Evolutionary conservation across 2,113 vertebrate species (phyloP).

Genomic region (Micromys minutus): DNA sequence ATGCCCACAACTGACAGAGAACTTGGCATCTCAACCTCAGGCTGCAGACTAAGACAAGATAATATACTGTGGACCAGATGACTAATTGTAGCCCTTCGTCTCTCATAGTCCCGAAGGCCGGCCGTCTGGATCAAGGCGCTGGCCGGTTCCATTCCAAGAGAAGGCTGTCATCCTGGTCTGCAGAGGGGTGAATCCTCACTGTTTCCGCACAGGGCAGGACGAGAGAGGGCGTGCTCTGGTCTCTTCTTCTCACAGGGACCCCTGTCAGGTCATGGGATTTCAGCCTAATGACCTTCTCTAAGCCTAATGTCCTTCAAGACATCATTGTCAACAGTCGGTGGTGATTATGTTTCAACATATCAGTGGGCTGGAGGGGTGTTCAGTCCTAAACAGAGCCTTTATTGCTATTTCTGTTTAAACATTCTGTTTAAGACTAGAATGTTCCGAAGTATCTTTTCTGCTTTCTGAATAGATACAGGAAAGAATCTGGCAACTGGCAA

Average conservation of each 20-base stretch:
- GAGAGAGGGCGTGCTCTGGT: not conserved
- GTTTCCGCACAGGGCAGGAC: no score
- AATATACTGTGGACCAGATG: not conserved
- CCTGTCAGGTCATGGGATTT: no score
- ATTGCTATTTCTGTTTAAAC: not conserved
- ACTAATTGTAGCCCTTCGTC: not conserved
- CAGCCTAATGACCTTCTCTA: not conserved
- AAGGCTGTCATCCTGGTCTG: not conserved
- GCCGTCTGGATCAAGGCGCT: not conserved
- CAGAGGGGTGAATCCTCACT: not conserved
- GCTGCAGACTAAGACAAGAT: not conserved
- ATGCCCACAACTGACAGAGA: not conserved
- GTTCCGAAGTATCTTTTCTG: not conserved
- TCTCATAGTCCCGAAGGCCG: not conserved
- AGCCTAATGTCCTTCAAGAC: not conserved
- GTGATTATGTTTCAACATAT: not conserved
- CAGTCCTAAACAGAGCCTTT: not conserved
- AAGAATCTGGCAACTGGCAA: not conserved
- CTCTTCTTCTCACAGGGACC: not conserved
- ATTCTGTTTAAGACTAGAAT: not conserved
- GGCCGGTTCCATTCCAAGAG: not conserved
- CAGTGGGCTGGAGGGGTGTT: not conserved
- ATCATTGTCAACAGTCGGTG: not conserved
- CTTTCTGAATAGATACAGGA: not conserved
- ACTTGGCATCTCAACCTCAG: not conserved